Base-by-base conservation (phyloP, 1,140 invertebrate species). In the Ectropis grisescens region DNA sequence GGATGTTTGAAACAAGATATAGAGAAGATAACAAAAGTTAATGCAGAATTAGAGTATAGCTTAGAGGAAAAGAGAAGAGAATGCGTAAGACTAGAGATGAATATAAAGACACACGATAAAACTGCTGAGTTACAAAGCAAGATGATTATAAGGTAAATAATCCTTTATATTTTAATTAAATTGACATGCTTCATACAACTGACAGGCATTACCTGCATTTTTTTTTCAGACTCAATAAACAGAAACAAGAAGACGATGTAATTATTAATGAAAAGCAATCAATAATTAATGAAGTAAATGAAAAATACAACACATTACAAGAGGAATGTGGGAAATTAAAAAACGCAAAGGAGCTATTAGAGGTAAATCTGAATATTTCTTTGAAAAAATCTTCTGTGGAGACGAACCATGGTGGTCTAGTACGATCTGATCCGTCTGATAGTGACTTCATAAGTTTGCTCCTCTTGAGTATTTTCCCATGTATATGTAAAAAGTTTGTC, bases 71-170 rank as follows among this genome's bases (percentile, higher is more conserved):
- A 66, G 32, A 41, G 33, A 31, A 50, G 45, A 22, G 58, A 79
- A n/a, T 58, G 49, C 26, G 46, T 42, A 2, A 56, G 54, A 25
- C 37, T 79, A 11, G 58, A 72, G 25, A 64, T 43, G 8, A 81
- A 81, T 29, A 72, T 76, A 1, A 78, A 75, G 31, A 81, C 66
- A 1, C 67, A 72, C 15, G 67, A 76, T 32, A 76, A 72, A 41
- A 69, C 72, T 3, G 64, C 61, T 2, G 58, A 72, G 45, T 66
- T 76, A 34, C 72, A 78, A 47, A 66, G 50, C 32, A 71, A 57
- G 26, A 74, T 72, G 47, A 69, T 78, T 9, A 61, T 47, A 11
- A 76, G 70, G 75, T 74, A 60, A 37, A 28, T 40, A 5, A 40
- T 27, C 24, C 30, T 19, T 5, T 22, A 22, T 22, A 22, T 9